Conservation (phyloP, 1,140 invertebrate species). For the Listronotus bonariensis region DNA sequence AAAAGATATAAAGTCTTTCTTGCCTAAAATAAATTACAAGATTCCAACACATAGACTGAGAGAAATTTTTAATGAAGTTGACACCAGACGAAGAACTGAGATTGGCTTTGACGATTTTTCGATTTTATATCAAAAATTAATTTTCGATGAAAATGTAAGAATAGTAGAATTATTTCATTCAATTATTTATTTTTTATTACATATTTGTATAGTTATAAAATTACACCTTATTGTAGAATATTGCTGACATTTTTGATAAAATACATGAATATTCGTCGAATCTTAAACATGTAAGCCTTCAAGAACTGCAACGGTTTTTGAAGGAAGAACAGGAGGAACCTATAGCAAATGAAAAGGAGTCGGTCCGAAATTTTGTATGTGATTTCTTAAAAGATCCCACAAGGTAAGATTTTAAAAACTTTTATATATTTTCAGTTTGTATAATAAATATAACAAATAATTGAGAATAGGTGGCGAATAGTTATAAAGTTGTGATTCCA, state of each 20-base stretch:
- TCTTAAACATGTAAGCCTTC: conserved; percentile 68
- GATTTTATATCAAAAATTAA: conserved; percentile 81
- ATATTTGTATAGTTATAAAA: too few relatives aligned
- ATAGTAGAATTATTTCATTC: too few relatives aligned
- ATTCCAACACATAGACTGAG: conserved; percentile 82
- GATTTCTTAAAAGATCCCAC: conserved; percentile 58
- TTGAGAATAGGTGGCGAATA: too few relatives aligned
- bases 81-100: conserved; percentile 76
- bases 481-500: too few relatives aligned
- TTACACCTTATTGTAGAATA: conserved; percentile 58
- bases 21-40: conserved; percentile 90
- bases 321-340: conserved; percentile 77
- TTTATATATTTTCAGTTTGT: too few relatives aligned
- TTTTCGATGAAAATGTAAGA: conserved; percentile 77
- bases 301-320: conserved; percentile 83
- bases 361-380: conserved; percentile 74
- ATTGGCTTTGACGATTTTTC: conserved; percentile 92
- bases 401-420: conserved; percentile 11
- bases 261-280: conserved; percentile 68
- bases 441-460: too few relatives aligned
- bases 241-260: conserved; percentile 65
- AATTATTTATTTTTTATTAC: too few relatives aligned
- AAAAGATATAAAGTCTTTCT: conserved; percentile 90
- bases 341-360: conserved; percentile 64
- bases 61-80: conserved; percentile 84